A percentile compares a stretch with the other conserved stretches of the same genome.
Conservation (phyloP, 2,888 invertebrate genomes). For the Cerceris rybyensis region DNA sequence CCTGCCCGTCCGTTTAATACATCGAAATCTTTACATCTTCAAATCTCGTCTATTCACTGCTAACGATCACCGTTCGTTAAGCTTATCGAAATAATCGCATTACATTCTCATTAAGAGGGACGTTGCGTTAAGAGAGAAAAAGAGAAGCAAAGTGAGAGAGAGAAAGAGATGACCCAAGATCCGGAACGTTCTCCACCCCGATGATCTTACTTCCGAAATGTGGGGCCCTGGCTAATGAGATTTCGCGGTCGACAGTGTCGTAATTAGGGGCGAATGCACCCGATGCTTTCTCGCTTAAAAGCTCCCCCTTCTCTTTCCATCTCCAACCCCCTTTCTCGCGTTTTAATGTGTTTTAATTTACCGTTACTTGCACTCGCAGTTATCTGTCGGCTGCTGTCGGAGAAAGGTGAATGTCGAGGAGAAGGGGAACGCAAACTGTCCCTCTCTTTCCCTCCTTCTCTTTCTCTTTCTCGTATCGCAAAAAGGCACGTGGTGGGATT, state of each 20-base stretch:
- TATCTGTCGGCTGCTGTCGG: constrained; percentile 24
- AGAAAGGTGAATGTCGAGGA: constrained; percentile 46
- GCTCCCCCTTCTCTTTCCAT: constrained; percentile 30
- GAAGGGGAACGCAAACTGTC: constrained; percentile 23
- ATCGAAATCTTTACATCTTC: too few relatives aligned
- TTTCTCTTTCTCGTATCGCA: constrained; percentile 7
- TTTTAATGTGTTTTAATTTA: constrained; percentile 70
- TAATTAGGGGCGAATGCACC: constrained; percentile 42
- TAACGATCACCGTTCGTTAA: constrained; percentile 16
- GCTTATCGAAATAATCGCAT: constrained; percentile 37
- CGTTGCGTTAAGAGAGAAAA: background rate
- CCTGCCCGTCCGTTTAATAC: too few relatives aligned
- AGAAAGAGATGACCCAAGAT: constrained; percentile 13
- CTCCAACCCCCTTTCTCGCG: background rate
- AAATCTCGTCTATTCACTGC: background rate
- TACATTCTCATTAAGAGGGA: constrained; percentile 38
- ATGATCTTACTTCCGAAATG: constrained; percentile 19
- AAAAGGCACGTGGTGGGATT: background rate
- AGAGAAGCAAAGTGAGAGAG: too few relatives aligned
- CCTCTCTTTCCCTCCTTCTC: constrained; percentile 5
- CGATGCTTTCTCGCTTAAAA: constrained; percentile 27
- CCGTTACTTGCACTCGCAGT: constrained; percentile 65
- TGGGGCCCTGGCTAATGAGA: constrained; percentile 49
- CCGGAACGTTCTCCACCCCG: constrained; percentile 4
- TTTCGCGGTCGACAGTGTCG: constrained; percentile 48